Conservation (phyloP, 2,113 vertebrate genomes). For the Salvator merianae region DNA sequence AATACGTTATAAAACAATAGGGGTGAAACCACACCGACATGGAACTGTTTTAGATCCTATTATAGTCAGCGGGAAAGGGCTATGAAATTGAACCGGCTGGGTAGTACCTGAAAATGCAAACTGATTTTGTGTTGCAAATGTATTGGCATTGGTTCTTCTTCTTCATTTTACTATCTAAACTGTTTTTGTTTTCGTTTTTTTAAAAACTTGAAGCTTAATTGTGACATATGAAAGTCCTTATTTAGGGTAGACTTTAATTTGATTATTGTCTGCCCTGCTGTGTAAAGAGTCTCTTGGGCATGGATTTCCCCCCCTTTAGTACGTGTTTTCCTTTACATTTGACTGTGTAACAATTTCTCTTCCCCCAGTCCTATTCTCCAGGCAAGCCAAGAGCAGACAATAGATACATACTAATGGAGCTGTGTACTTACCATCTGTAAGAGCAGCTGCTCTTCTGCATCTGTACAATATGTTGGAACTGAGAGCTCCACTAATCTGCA, state of each 20-base stretch:
- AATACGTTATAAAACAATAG: not conserved
- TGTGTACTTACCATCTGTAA: slow-evolving; percentile 99
- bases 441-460: slow-evolving; percentile 99
- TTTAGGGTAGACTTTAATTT: slow-evolving; percentile 80
- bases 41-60: slow-evolving; percentile 49
- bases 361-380: slow-evolving; percentile 85
- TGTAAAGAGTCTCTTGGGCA: slow-evolving; percentile 80
- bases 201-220: slow-evolving; percentile 73
- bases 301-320: slow-evolving; percentile 47
- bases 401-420: slow-evolving; percentile 99
- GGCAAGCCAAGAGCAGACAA: slow-evolving; percentile 96
- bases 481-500: slow-evolving; percentile 99
- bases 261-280: slow-evolving; percentile 76
- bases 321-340: slow-evolving; percentile 73
- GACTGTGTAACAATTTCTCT: slow-evolving; percentile 89
- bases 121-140: slow-evolving; percentile 67
- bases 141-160: slow-evolving; percentile 55
- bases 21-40: slow-evolving; percentile 43
- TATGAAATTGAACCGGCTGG: not conserved
- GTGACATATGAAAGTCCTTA: slow-evolving; percentile 78
- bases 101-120: not conserved
- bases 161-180: slow-evolving; percentile 68
- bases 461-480: slow-evolving; percentile 99
- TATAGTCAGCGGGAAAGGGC: slow-evolving; percentile 19
- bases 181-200: slow-evolving; percentile 31